phyloP scores from a whole-genome alignment of 1,140 invertebrate species.

The Rhysida immarginata region DNA sequence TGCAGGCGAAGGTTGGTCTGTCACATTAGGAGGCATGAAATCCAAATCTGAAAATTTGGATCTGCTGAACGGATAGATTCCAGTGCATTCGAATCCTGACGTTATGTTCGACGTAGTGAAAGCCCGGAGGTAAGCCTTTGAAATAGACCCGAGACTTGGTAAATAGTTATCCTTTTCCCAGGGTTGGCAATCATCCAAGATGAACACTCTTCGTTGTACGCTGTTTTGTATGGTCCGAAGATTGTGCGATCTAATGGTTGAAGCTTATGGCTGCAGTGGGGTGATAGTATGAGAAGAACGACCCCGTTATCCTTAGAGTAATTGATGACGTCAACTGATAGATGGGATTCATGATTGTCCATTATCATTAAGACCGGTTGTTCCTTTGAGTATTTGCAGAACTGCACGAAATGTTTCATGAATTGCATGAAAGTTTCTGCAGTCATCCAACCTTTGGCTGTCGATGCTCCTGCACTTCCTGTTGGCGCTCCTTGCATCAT shows the following conservation, averaged over 20 bases:
- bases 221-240: no score
- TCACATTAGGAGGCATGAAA: slow-evolving; percentile 11
- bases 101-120: slow-evolving; percentile 12
- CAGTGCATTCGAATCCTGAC: not conserved
- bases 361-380: slow-evolving; percentile 27
- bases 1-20: slow-evolving; percentile 7
- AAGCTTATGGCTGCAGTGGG: no score
- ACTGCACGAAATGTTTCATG: slow-evolving; percentile 26
- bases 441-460: slow-evolving; percentile 23
- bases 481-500: slow-evolving; percentile 29
- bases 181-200: no score
- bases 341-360: slow-evolving; percentile 30
- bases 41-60: slow-evolving; percentile 12
- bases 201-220: no score
- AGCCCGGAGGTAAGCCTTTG: no score
- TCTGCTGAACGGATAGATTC: slow-evolving; percentile 12
- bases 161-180: no score
- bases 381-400: slow-evolving; percentile 21
- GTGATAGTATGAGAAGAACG: no score
- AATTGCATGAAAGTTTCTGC: slow-evolving; percentile 21
- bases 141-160: no score
- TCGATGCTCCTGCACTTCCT: slow-evolving; percentile 16
- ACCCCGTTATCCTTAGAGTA: no score
- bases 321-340: slow-evolving; percentile 19
- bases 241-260: no score